Percentiles rank a stretch among this genome's conserved stretches.
phyloP scores from a whole-genome alignment of 1,140 invertebrate genomes.

The Bombus cullumanus region DNA sequence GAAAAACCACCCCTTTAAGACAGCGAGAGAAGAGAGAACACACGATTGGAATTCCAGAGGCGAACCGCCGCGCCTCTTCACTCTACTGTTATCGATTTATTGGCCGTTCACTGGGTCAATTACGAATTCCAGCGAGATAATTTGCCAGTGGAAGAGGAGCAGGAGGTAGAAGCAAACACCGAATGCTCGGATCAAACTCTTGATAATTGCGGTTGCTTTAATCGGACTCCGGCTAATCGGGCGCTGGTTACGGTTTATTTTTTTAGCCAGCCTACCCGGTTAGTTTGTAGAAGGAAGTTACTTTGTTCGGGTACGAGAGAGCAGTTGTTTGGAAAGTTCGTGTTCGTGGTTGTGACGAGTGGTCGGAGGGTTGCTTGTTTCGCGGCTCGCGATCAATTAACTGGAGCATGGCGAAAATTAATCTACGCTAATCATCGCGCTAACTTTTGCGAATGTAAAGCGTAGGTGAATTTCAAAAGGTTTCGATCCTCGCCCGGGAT shows the following conservation, averaged over 20 bases:
- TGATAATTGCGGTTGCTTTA: constrained; percentile 30
- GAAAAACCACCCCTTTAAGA: background rate
- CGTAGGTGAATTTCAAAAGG: background rate
- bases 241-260: background rate
- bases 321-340: background rate
- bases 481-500: background rate
- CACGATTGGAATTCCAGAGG: constrained; percentile 19
- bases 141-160: constrained; percentile 12
- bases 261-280: background rate
- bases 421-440: background rate
- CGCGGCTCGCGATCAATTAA: background rate
- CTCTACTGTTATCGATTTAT: constrained; percentile 48
- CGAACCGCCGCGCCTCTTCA: background rate
- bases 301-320: background rate
- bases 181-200: background rate
- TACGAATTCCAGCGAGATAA: constrained; percentile 42
- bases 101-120: constrained; percentile 48
- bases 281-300: background rate
- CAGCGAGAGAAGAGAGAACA: background rate
- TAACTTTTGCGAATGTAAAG: background rate
- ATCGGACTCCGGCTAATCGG: background rate
- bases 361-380: background rate
- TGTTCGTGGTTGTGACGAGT: background rate
- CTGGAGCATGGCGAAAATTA: background rate
- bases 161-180: background rate